Base-by-base conservation (phyloP, 2,797 vertebrate genomes). In the Clamator glandarius region DNA sequence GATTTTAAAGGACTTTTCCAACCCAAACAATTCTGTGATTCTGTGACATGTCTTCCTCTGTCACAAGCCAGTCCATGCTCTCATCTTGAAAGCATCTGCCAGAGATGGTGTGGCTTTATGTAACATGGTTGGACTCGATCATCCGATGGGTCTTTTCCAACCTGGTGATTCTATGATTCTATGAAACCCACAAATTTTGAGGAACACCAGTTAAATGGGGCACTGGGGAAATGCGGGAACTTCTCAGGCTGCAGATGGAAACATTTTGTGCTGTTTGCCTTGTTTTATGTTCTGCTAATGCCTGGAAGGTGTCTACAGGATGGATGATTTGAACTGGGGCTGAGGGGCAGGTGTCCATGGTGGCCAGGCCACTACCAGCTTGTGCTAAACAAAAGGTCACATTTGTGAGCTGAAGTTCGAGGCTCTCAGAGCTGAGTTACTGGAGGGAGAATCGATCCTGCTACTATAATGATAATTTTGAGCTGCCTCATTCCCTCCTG, bases 331-430 rank as follows among this genome's bases (percentile, higher is more conserved):
- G 80, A 61, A 25, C 41, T 15, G 55, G 17, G 46, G 15, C 6
- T 28, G 63, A 33, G 68, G 33, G 16, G 14, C 23, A 17, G 1
- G 0, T 70, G 61, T 13, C 76, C 50, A 3, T 0, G 0, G 23
- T 62, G 39, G 39, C 20, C 39, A 35, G n/a, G 15, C 46, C 51
- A 26, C 3, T 17, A 69, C 21, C 35, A 63, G 15, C 6, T 25
- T 1, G 2, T 68, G 62, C 41, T 28, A 6, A 72, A 63, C 5
- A 16, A 36, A 59, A 52, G 14, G 10, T 84, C 61, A 29, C 6
- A 5, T 50, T 11, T 61, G 64, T 28, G 54, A 68, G 50, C 73
- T 50, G 61, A 67, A 42, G 24, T 51, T n/a, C 0, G 4, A 69
- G 46, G 12, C 26, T 52, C 25, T 76, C 31, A 9, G 63, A 41